These are phyloP conservation scores for Sinocyclocheilus anshuiensis DNA, from an alignment of 2,113 vertebrate genomes.

Conservation along the genomic window DNA sequence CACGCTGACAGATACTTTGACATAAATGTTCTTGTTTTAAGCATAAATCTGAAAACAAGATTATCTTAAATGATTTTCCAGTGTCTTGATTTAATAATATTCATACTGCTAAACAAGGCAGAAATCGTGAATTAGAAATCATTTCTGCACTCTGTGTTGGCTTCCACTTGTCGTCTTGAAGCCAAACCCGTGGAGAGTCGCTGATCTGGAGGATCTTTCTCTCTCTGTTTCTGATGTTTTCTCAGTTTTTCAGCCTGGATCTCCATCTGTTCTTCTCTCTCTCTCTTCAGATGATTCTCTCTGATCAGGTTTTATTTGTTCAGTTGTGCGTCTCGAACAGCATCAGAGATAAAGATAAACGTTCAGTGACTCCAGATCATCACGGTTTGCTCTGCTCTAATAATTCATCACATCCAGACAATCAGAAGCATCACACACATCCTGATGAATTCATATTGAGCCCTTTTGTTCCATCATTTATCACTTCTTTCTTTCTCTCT, in stretches of 20 bases:
- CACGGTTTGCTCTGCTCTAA: not conserved
- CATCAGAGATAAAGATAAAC: not conserved
- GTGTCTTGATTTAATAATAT: not conserved
- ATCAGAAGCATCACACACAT: not conserved
- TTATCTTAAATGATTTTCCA: not conserved
- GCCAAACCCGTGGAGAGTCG: not conserved
- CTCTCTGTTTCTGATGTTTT: conserved; percentile 11
- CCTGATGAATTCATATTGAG: not conserved
- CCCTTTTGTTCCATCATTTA: not conserved
- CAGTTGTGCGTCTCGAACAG: not conserved
- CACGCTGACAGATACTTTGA: no score
- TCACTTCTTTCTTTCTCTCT: not conserved
- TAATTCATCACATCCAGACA: not conserved
- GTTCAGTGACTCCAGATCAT: not conserved
- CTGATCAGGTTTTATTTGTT: conserved; percentile 7
- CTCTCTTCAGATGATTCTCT: not conserved
- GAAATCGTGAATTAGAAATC: not conserved
- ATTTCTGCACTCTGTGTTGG: not conserved
- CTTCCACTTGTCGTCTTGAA: not conserved
- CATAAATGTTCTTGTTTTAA: no score
- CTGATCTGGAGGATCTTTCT: not conserved
- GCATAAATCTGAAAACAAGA: no score
- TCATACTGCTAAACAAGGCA: not conserved
- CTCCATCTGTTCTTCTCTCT: conserved; percentile 3
- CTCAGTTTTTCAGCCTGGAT: not conserved